Conservation (phyloP, 2,113 vertebrate species). For the Cyprinodon brontotheroides region DNA sequence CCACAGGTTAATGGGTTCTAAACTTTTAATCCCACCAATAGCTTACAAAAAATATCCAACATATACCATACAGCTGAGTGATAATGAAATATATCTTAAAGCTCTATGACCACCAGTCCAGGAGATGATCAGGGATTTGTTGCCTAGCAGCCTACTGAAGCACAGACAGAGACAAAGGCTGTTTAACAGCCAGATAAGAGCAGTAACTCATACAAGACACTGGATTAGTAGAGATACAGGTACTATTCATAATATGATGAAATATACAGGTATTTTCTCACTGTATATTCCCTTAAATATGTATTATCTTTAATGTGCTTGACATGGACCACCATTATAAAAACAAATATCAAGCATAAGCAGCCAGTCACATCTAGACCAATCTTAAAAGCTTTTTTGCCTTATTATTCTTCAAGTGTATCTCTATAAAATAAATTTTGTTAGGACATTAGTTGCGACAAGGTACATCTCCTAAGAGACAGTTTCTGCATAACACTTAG, state of each 20-base stretch:
- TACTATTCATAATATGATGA: neutral
- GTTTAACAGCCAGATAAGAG: too few relatives aligned
- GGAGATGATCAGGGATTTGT: too few relatives aligned
- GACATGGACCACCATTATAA: neutral
- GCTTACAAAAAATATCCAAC: too few relatives aligned
- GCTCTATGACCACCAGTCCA: too few relatives aligned
- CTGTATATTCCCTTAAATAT: neutral
- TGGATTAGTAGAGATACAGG: neutral
- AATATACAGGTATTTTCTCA: neutral
- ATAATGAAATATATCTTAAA: too few relatives aligned
- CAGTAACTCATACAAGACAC: neutral
- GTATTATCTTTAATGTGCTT: neutral
- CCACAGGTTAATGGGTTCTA: too few relatives aligned
- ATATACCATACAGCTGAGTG: too few relatives aligned
- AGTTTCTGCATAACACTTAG: constrained; percentile 3
- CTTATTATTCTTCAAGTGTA: neutral
- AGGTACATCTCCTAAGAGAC: constrained; percentile 14
- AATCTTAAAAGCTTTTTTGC: neutral
- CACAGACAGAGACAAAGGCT: too few relatives aligned
- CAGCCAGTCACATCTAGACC: neutral
- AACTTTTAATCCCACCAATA: too few relatives aligned
- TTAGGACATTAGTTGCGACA: constrained; percentile 6
- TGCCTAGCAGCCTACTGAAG: too few relatives aligned
- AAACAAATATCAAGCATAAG: neutral
- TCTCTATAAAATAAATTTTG: constrained; percentile 6